phyloP scores from a whole-genome alignment of 2,113 vertebrate genomes.

The Callocephalon fimbriatum region DNA sequence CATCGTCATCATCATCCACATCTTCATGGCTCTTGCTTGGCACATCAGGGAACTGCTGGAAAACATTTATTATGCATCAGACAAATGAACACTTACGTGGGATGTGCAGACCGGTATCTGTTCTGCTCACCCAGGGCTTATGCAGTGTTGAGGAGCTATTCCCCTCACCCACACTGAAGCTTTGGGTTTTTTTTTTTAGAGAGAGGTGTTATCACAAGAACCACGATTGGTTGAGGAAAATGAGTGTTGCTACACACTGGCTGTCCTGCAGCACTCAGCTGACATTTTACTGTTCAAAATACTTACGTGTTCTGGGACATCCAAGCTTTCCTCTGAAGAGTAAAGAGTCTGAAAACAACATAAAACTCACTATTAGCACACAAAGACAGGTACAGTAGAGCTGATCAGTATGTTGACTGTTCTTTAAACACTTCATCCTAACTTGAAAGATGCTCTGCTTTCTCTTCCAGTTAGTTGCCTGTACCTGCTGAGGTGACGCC shows the following conservation, averaged over 20 bases:
- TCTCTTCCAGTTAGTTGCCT: background rate
- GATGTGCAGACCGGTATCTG: background rate
- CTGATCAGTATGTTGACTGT: background rate
- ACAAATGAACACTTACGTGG: accelerated
- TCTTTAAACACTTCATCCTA: background rate
- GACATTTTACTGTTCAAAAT: background rate
- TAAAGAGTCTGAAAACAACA: constrained; percentile 58
- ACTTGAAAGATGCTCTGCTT: background rate
- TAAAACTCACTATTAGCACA: background rate
- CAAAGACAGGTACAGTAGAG: background rate
- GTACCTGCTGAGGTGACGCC: constrained; percentile 33
- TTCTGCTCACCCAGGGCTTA: background rate
- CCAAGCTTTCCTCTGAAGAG: constrained; percentile 67
- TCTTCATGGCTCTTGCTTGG: constrained; percentile 70
- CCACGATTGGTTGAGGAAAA: background rate
- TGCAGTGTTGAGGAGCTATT: background rate
- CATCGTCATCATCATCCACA: background rate
- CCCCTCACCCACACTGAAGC: background rate
- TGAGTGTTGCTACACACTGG: background rate
- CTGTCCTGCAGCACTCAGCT: background rate
- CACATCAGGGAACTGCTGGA: constrained; percentile 57
- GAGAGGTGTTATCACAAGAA: background rate
- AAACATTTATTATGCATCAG: background rate
- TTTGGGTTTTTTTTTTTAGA: background rate
- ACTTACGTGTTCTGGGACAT: constrained; percentile 58